Evolutionary conservation across 1,140 invertebrate species (phyloP).

Genomic region (Chlorops oryzae): DNA sequence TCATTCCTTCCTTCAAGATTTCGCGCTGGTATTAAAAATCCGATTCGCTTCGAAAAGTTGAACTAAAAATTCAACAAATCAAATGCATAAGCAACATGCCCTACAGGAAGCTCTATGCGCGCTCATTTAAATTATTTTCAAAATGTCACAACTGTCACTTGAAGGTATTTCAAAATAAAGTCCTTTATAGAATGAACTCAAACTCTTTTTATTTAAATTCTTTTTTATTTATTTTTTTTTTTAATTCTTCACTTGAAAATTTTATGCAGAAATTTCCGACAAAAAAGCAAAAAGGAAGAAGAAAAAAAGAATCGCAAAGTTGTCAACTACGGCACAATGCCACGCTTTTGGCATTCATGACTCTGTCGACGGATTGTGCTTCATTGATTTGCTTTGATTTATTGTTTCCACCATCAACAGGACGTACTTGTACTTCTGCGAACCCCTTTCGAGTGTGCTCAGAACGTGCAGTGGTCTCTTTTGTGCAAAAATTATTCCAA

Average conservation of each 20-base stretch:
- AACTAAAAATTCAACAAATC: too few species aligned
- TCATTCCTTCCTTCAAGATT: too few species aligned
- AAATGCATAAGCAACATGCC: too few species aligned
- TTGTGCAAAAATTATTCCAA: too few species aligned
- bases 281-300: background rate
- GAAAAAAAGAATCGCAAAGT: background rate
- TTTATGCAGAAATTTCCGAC: background rate
- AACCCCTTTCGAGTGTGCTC: too few species aligned
- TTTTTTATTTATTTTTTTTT: conserved; percentile 1
- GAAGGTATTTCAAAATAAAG: conserved; percentile 12
- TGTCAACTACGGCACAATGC: background rate
- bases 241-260: background rate
- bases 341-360: background rate
- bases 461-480: too few species aligned
- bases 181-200: too few species aligned
- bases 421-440: too few species aligned
- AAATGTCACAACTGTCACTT: conserved; percentile 18
- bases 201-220: background rate
- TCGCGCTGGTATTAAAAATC: too few species aligned
- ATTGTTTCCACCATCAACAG: conserved; percentile 35
- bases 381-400: conserved; percentile 47
- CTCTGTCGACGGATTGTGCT: background rate
- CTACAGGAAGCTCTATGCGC: too few species aligned
- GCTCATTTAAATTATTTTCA: too few species aligned
- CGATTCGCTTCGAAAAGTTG: too few species aligned